Conservation (phyloP, 2,113 vertebrate species). For the Phylloscopus trochilus region DNA sequence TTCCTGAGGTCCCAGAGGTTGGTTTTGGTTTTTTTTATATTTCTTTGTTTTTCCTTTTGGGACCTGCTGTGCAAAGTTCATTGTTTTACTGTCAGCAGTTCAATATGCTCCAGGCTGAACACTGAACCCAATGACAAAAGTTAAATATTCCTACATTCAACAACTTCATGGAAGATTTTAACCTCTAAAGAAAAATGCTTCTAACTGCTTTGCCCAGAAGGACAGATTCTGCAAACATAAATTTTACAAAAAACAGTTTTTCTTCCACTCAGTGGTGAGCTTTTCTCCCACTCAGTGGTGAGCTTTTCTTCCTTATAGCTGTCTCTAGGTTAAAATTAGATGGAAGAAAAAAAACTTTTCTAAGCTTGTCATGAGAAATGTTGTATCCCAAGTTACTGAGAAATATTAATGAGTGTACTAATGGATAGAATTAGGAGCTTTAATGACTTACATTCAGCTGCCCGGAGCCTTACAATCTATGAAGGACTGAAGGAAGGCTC, state of each 20-base stretch:
- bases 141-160: background rate
- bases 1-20: background rate
- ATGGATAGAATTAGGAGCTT: constrained; percentile 48
- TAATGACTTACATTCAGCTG: constrained; percentile 50
- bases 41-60: background rate
- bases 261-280: background rate
- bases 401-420: constrained; percentile 63
- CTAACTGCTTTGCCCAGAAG: background rate
- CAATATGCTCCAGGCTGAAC: background rate
- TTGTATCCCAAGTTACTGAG: constrained; percentile 16
- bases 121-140: background rate
- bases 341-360: constrained; percentile 30
- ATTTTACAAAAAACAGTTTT: background rate
- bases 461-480: constrained; percentile 31
- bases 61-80: background rate
- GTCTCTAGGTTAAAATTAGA: constrained; percentile 33
- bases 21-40: background rate
- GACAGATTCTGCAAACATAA: background rate
- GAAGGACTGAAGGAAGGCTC: constrained; percentile 37
- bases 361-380: constrained; percentile 22
- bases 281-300: background rate
- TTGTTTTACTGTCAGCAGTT: background rate
- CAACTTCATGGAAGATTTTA: background rate
- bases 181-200: background rate
- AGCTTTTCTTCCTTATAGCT: background rate